A percentile compares a stretch with the other conserved stretches of the same genome.
Conservation (phyloP, 2,113 vertebrate species). For the Colistium nudipinnis region DNA sequence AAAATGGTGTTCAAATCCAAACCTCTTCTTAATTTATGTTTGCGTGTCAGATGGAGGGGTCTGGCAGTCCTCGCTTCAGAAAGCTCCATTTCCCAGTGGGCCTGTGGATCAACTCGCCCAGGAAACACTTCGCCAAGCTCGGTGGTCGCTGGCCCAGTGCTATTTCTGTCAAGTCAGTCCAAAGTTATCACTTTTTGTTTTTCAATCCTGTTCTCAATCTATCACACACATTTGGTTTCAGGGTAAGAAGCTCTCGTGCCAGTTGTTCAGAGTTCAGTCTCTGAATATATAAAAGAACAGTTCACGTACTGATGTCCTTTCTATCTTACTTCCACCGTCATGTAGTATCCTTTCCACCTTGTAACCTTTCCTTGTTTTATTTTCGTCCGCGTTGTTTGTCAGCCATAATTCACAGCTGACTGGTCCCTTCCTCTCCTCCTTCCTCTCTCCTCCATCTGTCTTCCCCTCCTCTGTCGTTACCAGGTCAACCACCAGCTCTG, state of each 20-base stretch:
- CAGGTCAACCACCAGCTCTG: slow-evolving; percentile 84
- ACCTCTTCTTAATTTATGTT: neutral
- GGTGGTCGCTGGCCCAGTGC: slow-evolving; percentile 91
- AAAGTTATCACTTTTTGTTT: slow-evolving; percentile 11
- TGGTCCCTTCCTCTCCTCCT: slow-evolving; percentile 66
- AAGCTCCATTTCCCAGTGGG: slow-evolving; percentile 93
- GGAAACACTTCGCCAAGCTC: slow-evolving; percentile 92
- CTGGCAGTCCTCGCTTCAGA: slow-evolving; percentile 90
- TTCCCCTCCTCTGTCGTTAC: slow-evolving; percentile 50
- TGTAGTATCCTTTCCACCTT: slow-evolving; percentile 29
- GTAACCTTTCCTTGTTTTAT: slow-evolving; percentile 56
- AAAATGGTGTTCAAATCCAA: too few species aligned
- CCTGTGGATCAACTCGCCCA: slow-evolving; percentile 93
- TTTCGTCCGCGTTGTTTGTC: slow-evolving; percentile 68
- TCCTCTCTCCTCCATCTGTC: slow-evolving; percentile 65
- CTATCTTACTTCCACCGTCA: slow-evolving; percentile 61
- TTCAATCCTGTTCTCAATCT: neutral
- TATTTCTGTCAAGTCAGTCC: slow-evolving; percentile 89
- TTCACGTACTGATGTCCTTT: slow-evolving; percentile 40
- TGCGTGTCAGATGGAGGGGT: slow-evolving; percentile 88
- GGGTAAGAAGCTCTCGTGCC: neutral
- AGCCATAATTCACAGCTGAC: slow-evolving; percentile 76
- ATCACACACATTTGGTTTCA: neutral
- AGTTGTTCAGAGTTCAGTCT: slow-evolving; percentile 2
- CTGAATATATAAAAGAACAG: slow-evolving; percentile 25